Percentiles rank a stretch among this genome's conserved stretches.
phyloP scores from a whole-genome alignment of 1,140 invertebrate genomes.

The Hypothenemus hampei region DNA sequence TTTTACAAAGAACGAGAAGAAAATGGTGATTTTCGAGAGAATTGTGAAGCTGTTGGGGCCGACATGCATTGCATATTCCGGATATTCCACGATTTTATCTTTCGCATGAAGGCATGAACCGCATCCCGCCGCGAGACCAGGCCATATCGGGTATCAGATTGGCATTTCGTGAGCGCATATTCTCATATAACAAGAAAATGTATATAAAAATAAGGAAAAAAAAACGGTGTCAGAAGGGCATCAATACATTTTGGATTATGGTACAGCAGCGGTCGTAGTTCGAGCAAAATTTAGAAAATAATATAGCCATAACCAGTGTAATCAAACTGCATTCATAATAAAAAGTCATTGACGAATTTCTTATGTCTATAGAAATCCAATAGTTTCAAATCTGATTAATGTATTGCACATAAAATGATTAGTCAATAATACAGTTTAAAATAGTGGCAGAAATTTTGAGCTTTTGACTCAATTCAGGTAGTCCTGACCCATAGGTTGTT shows the following conservation, averaged over 20 bases:
- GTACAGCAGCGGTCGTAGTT: no score
- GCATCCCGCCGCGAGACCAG: constrained; percentile 14
- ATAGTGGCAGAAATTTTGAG: no score
- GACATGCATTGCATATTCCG: constrained; percentile 12
- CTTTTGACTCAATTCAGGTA: no score
- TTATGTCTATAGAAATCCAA: no score
- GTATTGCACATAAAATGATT: not conserved
- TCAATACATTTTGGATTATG: no score
- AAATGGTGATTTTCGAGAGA: no score
- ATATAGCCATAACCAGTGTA: no score
- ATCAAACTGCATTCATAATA: no score
- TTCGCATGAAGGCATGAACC: constrained; percentile 21
- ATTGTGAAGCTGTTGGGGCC: not conserved
- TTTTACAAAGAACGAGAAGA: not conserved
- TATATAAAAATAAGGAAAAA: constrained; percentile 16
- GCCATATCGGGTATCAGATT: constrained; percentile 26
- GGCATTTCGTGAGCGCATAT: constrained; percentile 17
- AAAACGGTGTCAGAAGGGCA: constrained; percentile 23
- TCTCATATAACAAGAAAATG: constrained; percentile 22
- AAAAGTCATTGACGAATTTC: no score
- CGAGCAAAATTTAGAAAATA: no score
- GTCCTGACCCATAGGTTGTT: no score
- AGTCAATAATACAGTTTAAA: no score
- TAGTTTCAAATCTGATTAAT: not conserved
- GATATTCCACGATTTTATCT: constrained; percentile 24